Conservation (phyloP, 2,888 invertebrate species). For the Candidula unifasciata region DNA sequence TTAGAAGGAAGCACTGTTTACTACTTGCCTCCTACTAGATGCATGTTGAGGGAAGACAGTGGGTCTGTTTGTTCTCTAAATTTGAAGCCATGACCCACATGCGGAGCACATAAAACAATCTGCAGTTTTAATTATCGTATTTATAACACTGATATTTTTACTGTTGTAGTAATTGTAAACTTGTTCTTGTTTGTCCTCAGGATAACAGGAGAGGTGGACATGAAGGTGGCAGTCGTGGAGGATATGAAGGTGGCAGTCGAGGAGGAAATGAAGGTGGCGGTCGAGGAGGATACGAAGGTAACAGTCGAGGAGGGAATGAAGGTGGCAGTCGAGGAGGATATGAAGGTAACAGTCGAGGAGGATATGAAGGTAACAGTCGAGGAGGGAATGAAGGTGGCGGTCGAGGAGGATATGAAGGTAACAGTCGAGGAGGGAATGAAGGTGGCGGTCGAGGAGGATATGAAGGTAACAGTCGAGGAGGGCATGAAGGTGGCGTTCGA, state of each 20-base stretch:
- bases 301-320: conserved; percentile 22
- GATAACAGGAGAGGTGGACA: conserved; percentile 45
- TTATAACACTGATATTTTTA: background rate
- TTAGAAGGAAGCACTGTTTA: no score
- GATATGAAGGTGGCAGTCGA: conserved; percentile 40
- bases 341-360: conserved; percentile 22
- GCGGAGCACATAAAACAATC: no score
- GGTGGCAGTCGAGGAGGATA: conserved; percentile 43
- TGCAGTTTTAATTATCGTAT: background rate
- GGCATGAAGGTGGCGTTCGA: conserved; percentile 32
- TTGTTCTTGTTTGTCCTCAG: background rate
- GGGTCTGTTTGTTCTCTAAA: no score
- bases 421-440: conserved; percentile 43
- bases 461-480: conserved; percentile 44
- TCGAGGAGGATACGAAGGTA: conserved; percentile 39
- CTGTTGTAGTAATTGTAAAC: background rate
- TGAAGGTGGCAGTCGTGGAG: conserved; percentile 25
- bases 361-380: conserved; percentile 42
- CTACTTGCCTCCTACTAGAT: no score
- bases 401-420: conserved; percentile 29
- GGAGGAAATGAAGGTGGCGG: conserved; percentile 40
- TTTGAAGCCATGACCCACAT: no score
- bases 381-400: conserved; percentile 40
- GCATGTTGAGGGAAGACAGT: no score
- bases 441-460: conserved; percentile 21